These are phyloP conservation scores for Choristoneura fumiferana DNA, from an alignment of 1,140 invertebrate species.

Conservation along the genomic window DNA sequence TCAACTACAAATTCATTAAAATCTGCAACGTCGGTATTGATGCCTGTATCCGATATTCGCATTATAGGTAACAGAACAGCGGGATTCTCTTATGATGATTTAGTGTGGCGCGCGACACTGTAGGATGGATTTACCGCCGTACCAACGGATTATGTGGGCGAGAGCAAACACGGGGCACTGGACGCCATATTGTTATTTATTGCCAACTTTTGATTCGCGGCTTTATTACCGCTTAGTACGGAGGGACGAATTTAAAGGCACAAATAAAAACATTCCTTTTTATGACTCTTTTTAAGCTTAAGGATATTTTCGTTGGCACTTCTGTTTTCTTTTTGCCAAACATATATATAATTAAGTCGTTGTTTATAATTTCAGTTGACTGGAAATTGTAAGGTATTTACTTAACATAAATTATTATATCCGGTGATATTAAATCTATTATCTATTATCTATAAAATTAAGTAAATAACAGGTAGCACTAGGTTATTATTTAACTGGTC, in stretches of 20 bases:
- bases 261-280: constrained; percentile 20
- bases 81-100: constrained; percentile 78
- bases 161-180: constrained; percentile 74
- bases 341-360: neutral
- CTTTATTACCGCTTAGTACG: constrained; percentile 53
- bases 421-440: neutral
- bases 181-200: constrained; percentile 73
- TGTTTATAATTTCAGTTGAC: neutral
- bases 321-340: no score
- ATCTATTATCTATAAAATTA: constrained; percentile 11
- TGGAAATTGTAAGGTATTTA: neutral
- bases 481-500: neutral
- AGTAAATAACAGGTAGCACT: neutral
- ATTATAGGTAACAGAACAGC: constrained; percentile 19
- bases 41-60: constrained; percentile 19
- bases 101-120: constrained; percentile 64
- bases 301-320: no score
- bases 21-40: constrained; percentile 36
- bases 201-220: constrained; percentile 70
- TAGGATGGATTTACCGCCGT: constrained; percentile 73
- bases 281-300: neutral
- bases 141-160: constrained; percentile 77
- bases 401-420: neutral
- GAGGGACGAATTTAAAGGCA: constrained; percentile 29
- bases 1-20: constrained; percentile 26